Evolutionary conservation across 2,888 invertebrate genomes (phyloP).

Genomic region (Gandaritis pyraliata): DNA sequence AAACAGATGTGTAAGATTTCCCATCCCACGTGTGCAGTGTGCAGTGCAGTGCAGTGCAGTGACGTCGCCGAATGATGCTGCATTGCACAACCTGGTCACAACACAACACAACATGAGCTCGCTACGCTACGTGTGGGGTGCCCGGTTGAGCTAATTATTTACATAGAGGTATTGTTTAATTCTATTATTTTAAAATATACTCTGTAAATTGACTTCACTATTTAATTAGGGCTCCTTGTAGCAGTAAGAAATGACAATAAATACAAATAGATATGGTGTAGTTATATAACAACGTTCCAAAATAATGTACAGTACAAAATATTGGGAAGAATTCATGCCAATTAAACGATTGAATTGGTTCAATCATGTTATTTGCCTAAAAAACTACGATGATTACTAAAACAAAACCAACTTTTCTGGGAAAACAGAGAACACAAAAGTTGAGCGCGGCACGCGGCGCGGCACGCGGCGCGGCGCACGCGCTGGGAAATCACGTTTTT

Average conservation of each 20-base stretch:
- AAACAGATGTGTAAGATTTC: conserved; percentile 15
- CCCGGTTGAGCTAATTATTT: neutral
- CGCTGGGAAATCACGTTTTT: conserved; percentile 35
- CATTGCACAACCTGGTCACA: conserved; percentile 16
- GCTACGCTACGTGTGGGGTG: conserved; percentile 2
- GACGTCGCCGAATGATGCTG: conserved; percentile 20
- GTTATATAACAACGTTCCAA: too few species aligned
- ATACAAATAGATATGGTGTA: too few species aligned
- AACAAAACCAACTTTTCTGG: conserved; percentile 11
- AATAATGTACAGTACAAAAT: too few species aligned
- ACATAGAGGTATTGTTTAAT: too few species aligned
- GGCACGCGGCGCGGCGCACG: conserved; percentile 19
- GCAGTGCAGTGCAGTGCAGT: too few species aligned
- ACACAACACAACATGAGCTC: neutral
- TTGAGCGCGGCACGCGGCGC: too few species aligned
- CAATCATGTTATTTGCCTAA: neutral
- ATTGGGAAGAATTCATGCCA: too few species aligned
- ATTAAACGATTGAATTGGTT: neutral
- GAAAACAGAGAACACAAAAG: conserved; percentile 21
- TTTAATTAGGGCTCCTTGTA: too few species aligned
- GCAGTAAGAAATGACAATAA: too few species aligned
- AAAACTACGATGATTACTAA: neutral
- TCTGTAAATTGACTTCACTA: too few species aligned
- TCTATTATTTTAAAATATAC: too few species aligned
- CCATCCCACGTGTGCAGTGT: conserved; percentile 2